These are phyloP conservation scores for Pelecanus crispus DNA, from an alignment of 2,113 vertebrate species.

Conservation along the genomic window DNA sequence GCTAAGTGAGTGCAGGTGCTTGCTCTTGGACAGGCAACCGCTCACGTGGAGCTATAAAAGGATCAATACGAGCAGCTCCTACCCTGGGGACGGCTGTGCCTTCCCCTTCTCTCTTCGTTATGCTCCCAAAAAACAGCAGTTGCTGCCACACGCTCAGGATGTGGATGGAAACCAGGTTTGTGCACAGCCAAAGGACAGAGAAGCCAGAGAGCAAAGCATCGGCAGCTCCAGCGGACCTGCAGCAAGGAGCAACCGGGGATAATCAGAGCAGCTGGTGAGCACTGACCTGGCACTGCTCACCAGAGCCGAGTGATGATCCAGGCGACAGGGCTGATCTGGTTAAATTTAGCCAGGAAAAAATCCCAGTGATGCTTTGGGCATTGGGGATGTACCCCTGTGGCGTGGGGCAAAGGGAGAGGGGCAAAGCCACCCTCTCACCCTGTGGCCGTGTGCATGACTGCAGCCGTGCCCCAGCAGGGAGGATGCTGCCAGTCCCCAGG, in stretches of 20 bases:
- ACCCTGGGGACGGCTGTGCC: fast-evolving
- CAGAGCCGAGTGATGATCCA: fast-evolving
- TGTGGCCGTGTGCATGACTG: fast-evolving
- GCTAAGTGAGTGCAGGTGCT: not conserved
- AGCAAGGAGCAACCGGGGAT: not conserved
- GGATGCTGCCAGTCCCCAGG: not conserved
- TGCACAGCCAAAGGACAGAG: not conserved
- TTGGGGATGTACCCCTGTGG: fast-evolving
- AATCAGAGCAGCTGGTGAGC: fast-evolving
- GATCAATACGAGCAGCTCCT: not conserved
- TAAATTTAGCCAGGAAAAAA: not conserved
- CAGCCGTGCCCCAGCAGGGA: not conserved
- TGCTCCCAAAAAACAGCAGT: fast-evolving
- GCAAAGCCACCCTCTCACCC: not conserved
- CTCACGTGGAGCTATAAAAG: not conserved
- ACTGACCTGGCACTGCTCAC: fast-evolving
- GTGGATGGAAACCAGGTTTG: not conserved
- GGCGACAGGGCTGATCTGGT: fast-evolving
- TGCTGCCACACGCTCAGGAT: fast-evolving
- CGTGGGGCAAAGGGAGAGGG: not conserved
- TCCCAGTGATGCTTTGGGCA: not conserved
- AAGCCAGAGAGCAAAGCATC: not conserved
- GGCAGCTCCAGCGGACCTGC: not conserved
- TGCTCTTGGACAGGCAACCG: not conserved
- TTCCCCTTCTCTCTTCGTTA: not conserved